Percentiles rank a stretch among this genome's conserved stretches.
These are phyloP conservation scores for Nothobranchius kuhntae DNA, from an alignment of 2,113 vertebrate genomes.

Conservation along the genomic window DNA sequence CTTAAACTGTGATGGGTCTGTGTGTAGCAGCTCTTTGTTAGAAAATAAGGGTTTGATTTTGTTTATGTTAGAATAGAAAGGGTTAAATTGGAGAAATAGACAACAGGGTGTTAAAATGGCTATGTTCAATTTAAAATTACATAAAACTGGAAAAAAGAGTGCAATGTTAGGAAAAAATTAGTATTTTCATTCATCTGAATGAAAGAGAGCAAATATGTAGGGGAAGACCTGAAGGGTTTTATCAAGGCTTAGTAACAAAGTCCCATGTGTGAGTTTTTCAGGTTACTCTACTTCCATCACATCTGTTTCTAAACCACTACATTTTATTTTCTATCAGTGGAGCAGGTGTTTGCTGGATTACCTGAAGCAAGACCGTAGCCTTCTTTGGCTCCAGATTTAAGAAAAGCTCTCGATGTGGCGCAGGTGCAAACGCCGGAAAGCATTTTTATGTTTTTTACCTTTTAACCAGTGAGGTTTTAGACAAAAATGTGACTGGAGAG, in stretches of 20 bases:
- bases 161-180: neutral
- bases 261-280: constrained; percentile 48
- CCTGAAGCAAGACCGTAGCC: constrained; percentile 48
- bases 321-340: constrained; percentile 38
- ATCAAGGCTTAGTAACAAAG: constrained; percentile 13
- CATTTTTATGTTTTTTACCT: constrained; percentile 19
- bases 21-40: no score
- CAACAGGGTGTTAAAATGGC: neutral
- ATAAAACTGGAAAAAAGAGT: no score
- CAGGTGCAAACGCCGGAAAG: constrained; percentile 50
- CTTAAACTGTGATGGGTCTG: no score
- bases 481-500: constrained; percentile 33
- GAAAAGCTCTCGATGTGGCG: constrained; percentile 50
- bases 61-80: neutral
- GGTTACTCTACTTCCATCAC: constrained; percentile 42
- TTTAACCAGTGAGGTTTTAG: constrained; percentile 29
- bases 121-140: no score
- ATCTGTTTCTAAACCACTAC: constrained; percentile 26
- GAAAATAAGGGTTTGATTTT: no score
- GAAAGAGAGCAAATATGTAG: neutral
- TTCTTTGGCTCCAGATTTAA: constrained; percentile 44
- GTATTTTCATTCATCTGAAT: constrained; percentile 7
- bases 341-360: constrained; percentile 51
- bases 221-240: constrained; percentile 29
- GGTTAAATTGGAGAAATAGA: neutral